Evolutionary conservation across 1,140 invertebrate genomes (phyloP), one percentile per base, ranked within the genome.

Genomic region (Neomicropteryx cornuta): DNA sequence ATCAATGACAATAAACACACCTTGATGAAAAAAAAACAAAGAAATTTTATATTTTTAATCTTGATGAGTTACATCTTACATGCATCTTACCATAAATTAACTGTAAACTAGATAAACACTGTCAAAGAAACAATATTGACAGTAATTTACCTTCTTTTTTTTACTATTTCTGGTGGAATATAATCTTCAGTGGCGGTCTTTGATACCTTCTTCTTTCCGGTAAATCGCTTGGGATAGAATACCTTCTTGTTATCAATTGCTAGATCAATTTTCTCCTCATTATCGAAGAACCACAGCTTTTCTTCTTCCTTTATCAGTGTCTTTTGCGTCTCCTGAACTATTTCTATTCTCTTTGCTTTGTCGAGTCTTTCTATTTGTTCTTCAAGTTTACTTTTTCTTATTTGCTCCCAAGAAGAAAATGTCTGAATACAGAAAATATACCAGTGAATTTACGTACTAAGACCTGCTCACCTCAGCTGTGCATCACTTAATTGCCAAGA

Each of bases 261-360:
- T 10, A 87, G 56, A 52, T 87, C 81, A 38, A 86, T 75, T 48
- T 77, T 51, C 31, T 84, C 76, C 53, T 84, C 73, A 49, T 81
- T 77, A 33, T 86, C 80, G 61, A 87, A 86, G 68, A 81, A 87
- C 65, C 81, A 86, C 20, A 87, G 59, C 38, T 76, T 67, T 47
- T 75, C 70, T 51, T 85, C 81, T 49, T 68, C 67, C n/a, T 64
- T 46, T 28, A 66, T 32, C 22, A 87, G 50, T 4, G 72, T 56
- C 32, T 70, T 60, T 48, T 81, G 72, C 14, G 77, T 71, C 22
- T 68, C 50, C 44, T 76, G 52, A 33, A 88, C 70, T 33, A 71
- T 58, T 35, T 70, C 48, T 17, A 78, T 55, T 36, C 73, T 66
- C 47, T 68, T 51, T 31, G 62, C 55, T 47, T 52, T 70, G 27